These are phyloP conservation scores for Passer domesticus DNA, from an alignment of 2,113 vertebrate genomes.

Conservation along the genomic window DNA sequence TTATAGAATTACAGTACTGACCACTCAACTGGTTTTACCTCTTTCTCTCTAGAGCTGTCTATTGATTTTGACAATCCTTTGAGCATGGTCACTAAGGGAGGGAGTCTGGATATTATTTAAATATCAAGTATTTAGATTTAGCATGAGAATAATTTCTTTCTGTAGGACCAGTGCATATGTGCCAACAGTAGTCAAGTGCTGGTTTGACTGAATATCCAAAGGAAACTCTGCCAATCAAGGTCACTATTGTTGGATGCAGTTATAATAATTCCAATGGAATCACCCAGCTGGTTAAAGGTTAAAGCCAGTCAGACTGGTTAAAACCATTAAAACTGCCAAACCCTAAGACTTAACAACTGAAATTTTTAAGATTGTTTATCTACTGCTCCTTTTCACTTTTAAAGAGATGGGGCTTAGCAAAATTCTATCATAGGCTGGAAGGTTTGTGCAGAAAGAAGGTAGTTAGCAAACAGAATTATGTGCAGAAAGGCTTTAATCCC, in stretches of 20 bases:
- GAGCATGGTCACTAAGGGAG: background rate
- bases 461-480: constrained; percentile 84
- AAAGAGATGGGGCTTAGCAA: constrained; percentile 65
- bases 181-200: background rate
- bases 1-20: background rate
- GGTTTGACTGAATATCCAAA: background rate
- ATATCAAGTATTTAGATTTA: background rate
- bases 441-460: constrained; percentile 76
- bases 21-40: background rate
- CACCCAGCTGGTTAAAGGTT: background rate
- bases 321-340: background rate
- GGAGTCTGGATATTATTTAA: background rate
- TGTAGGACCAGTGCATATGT: background rate
- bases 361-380: background rate
- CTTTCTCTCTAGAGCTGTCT: background rate
- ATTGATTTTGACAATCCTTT: background rate
- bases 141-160: background rate
- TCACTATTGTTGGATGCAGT: background rate
- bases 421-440: constrained; percentile 63
- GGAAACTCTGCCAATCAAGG: background rate
- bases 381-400: background rate
- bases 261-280: background rate
- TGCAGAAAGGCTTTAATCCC: constrained; percentile 81
- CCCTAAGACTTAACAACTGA: background rate
- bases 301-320: background rate